A percentile compares a stretch with the other conserved stretches of the same genome.
Conservation (phyloP, 2,113 vertebrate genomes). For the Paradoxurus hermaphroditus region DNA sequence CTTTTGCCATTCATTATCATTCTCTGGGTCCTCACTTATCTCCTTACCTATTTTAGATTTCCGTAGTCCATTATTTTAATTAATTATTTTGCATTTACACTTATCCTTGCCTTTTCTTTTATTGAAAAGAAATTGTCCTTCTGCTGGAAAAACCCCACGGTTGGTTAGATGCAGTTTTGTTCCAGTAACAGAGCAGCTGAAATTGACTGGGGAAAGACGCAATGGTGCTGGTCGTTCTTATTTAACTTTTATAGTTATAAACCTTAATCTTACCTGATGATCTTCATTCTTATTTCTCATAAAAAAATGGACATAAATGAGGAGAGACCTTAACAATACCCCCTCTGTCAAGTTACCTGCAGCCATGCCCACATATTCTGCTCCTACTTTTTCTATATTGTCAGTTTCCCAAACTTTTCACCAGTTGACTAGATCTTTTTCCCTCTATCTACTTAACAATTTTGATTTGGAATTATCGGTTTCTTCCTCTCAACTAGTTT, state of each 20-base stretch:
- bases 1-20: neutral
- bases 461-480: neutral
- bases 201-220: neutral
- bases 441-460: neutral
- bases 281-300: neutral
- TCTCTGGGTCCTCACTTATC: neutral
- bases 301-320: neutral
- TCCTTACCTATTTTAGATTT: neutral
- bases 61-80: neutral
- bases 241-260: neutral
- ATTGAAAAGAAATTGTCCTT: neutral
- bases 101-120: neutral
- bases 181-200: neutral
- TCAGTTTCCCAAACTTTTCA: neutral
- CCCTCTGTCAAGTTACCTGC: neutral
- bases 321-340: neutral
- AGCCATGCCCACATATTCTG: neutral
- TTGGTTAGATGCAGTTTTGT: neutral
- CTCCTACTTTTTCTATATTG: neutral
- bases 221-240: too few relatives aligned
- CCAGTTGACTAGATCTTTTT: neutral
- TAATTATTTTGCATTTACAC: neutral
- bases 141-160: neutral
- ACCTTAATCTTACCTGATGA: neutral
- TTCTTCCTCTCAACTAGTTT: neutral